Evolutionary conservation across 2,113 vertebrate genomes (phyloP), one percentile per base, ranked within the genome.

Genomic region (Plotosus lineatus): DNA sequence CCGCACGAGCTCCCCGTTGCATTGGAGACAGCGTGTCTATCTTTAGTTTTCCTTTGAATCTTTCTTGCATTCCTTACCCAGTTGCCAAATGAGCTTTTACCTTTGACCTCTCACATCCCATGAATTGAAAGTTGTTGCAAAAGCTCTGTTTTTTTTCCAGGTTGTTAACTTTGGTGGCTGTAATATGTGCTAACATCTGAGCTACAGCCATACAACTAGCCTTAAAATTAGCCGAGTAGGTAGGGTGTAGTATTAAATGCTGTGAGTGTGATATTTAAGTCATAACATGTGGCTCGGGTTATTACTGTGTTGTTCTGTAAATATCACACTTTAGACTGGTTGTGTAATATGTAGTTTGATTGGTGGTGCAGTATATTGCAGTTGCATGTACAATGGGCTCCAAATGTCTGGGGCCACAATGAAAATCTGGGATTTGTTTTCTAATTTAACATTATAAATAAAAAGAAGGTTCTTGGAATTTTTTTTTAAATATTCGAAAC

Each of bases 1-100:
- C 3, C 4, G 26, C 33, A 0, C 2, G 28, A 31, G 11, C 51
- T 71, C 38, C 42, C n/a, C 23, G 23, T 38, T 71, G 51, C 51
- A 42, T 12, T 40, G 15, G 40, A 50, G 31, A 40, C 31, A 8
- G 5, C 55, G 8, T n/a, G 55, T 71, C 66, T 81, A 31, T 81
- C 42, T 50, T 73, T 50, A 31, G 55, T 33, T 77, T 48, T 46
- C 50, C 75, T 75, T 66, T 65, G n/a, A 55, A 33, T 66, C 56
- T 19, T 23, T n/a, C 50, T 26, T 53, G 31, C 51, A 75, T 81
- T 79, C 75, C 55, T 65, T 44, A 58, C 65, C 36, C 8, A 9
- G 17, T 28, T 82, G 26, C 75, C 60, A 42, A 23, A 7, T 55
- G 77, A 82, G 61, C 78, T 80, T 80, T 84, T 78, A 79, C 60